phyloP scores from a whole-genome alignment of 2,113 vertebrate genomes.

The Callocephalon fimbriatum region DNA sequence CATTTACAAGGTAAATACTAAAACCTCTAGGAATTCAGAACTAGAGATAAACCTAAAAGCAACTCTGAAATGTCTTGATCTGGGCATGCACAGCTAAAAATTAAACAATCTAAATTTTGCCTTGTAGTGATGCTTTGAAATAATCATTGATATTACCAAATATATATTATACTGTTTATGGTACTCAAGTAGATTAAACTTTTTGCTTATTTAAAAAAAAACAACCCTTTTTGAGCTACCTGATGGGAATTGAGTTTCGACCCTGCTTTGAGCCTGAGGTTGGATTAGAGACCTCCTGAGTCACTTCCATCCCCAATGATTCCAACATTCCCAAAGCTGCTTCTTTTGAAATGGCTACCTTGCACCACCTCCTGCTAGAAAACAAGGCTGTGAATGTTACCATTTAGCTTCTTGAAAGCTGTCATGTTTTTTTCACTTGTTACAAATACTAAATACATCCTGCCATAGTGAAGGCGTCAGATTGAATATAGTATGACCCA shows the following conservation, averaged over 20 bases:
- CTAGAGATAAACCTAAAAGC: not conserved
- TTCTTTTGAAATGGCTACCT: not conserved
- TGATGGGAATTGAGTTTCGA: not conserved
- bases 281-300: not conserved
- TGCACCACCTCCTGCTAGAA: not conserved
- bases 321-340: not conserved
- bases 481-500: not conserved
- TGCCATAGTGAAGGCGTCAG: not conserved
- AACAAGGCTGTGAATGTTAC: not conserved
- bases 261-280: not conserved
- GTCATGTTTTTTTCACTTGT: not conserved
- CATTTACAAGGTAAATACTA: not conserved
- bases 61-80: not conserved
- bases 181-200: not conserved
- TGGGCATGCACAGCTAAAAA: not conserved
- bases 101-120: not conserved
- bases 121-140: not conserved
- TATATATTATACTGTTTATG: not conserved
- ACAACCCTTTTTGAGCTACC: not conserved
- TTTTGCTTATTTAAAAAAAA: not conserved
- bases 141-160: not conserved
- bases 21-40: not conserved
- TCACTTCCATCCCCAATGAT: not conserved
- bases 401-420: not conserved
- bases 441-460: not conserved